These are phyloP conservation scores for Nipponacmea schrenckii DNA, from an alignment of 2,888 invertebrate genomes.

Conservation along the genomic window DNA sequence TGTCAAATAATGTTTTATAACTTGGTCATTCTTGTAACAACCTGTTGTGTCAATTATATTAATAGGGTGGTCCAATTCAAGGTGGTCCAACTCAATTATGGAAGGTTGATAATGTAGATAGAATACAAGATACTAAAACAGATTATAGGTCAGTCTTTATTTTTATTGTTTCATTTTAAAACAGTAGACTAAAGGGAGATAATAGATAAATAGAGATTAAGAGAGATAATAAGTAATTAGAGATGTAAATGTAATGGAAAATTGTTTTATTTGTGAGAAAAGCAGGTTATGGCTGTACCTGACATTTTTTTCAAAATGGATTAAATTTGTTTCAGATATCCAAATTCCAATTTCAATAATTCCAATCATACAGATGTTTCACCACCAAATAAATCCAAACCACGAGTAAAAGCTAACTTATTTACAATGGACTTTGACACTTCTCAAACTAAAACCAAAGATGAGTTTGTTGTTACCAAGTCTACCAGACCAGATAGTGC, in stretches of 20 bases:
- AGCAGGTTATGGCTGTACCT: no score
- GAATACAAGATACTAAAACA: no score
- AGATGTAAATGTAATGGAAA: no score
- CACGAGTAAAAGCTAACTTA: conserved; percentile 9
- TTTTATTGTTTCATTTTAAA: no score
- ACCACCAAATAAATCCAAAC: conserved; percentile 4
- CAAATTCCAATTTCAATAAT: conserved; percentile 7
- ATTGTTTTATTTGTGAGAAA: no score
- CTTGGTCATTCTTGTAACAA: neutral
- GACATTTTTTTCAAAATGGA: no score
- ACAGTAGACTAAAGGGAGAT: no score
- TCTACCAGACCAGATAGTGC: conserved; percentile 41
- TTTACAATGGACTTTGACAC: conserved; percentile 1
- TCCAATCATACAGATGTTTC: conserved; percentile 9
- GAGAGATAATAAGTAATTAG: no score
- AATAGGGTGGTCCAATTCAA: neutral
- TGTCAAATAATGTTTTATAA: neutral
- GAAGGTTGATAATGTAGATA: neutral
- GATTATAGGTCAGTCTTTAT: no score
- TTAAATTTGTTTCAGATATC: no score
- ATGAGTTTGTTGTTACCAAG: conserved; percentile 44
- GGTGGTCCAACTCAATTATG: conserved; percentile 1
- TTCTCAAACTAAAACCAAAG: conserved; percentile 17
- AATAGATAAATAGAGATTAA: no score
- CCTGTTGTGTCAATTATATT: neutral